A percentile compares a stretch with the other conserved stretches of the same genome.
Conservation (phyloP, 2,888 invertebrate genomes). For the Kryphioiulus occultus region DNA sequence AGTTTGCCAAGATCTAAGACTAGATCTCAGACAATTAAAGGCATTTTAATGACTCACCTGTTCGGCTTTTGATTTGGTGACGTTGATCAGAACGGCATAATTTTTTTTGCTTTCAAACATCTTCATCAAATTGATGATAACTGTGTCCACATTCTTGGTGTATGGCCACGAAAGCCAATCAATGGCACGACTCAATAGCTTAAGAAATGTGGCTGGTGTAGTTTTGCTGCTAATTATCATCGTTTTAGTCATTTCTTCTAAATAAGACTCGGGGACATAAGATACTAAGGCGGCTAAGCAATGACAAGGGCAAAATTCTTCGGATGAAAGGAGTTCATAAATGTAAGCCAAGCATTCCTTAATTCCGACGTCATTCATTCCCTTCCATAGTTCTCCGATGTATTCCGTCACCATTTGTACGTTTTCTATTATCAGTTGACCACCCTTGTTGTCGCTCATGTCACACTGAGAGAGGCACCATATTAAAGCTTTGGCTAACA, state of each 20-base stretch:
- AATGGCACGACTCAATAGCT: constrained; percentile 19
- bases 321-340: constrained; percentile 37
- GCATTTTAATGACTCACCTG: background rate
- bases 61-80: constrained; percentile 41
- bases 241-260: constrained; percentile 41
- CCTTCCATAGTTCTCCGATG: background rate
- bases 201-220: background rate
- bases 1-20: too few relatives aligned
- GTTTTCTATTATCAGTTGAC: background rate
- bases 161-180: constrained; percentile 43
- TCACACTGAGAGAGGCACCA: background rate
- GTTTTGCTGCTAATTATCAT: background rate
- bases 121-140: constrained; percentile 41
- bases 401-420: constrained; percentile 37
- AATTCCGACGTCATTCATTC: background rate
- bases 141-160: constrained; percentile 41
- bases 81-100: constrained; percentile 37
- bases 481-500: constrained; percentile 16
- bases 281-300: constrained; percentile 44
- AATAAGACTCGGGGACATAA: background rate
- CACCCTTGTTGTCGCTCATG: background rate
- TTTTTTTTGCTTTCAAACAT: constrained; percentile 26
- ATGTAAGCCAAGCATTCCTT: constrained; percentile 41
- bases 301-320: background rate
- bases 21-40: too few relatives aligned